Percentiles rank a stretch among this genome's conserved stretches.
phyloP scores from a whole-genome alignment of 2,113 vertebrate genomes.

The Fregetta grallaria region DNA sequence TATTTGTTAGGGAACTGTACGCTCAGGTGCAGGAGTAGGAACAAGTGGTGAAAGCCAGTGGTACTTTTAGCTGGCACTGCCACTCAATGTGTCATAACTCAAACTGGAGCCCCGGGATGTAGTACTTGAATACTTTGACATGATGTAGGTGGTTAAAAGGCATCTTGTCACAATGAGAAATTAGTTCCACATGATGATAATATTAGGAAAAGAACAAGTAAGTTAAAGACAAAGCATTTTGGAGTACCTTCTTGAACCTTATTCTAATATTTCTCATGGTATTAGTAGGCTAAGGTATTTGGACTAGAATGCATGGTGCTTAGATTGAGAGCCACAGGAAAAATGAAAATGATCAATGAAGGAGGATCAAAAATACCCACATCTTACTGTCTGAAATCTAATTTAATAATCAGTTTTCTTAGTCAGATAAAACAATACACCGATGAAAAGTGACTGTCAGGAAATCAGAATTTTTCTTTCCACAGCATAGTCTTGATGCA shows the following conservation, averaged over 20 bases:
- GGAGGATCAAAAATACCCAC: background rate
- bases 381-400: background rate
- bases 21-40: background rate
- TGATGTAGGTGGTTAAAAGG: background rate
- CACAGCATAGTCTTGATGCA: background rate
- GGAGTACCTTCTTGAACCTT: background rate
- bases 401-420: background rate
- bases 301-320: background rate
- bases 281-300: background rate
- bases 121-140: background rate
- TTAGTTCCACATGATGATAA: background rate
- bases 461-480: background rate
- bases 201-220: background rate
- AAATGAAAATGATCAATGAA: background rate
- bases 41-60: background rate
- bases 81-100: background rate
- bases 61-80: background rate
- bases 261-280: background rate
- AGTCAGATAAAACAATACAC: background rate
- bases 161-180: background rate
- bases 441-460: background rate
- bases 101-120: background rate
- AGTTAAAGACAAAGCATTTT: background rate
- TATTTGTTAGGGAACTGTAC: background rate
- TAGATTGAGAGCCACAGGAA: background rate